Conservation (phyloP, 2,113 vertebrate species). For the Colistium nudipinnis region DNA sequence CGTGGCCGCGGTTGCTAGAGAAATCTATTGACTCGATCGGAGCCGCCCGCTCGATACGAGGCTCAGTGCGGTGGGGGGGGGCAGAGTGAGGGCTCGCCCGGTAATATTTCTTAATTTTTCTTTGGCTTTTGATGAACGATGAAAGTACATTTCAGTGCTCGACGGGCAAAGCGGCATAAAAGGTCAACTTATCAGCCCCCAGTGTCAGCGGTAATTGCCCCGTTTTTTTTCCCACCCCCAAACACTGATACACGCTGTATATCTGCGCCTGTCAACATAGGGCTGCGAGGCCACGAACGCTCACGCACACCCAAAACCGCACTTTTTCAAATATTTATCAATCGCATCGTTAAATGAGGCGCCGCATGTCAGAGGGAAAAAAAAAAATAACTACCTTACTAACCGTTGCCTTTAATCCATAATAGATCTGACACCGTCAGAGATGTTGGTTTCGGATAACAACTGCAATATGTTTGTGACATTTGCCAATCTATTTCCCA, state of each 20-base stretch:
- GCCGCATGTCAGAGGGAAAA: constrained; percentile 7
- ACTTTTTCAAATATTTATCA: constrained; percentile 16
- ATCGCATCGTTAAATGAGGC: background rate
- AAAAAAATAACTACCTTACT: too few species aligned
- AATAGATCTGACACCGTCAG: constrained; percentile 18
- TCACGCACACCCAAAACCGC: background rate
- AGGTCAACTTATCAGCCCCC: constrained; percentile 16
- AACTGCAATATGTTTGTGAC: constrained; percentile 7
- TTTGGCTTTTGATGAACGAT: constrained; percentile 1
- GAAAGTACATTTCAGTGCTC: constrained; percentile 30
- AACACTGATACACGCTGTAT: constrained; percentile 5
- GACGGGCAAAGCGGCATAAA: constrained; percentile 17
- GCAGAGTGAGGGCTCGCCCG: background rate
- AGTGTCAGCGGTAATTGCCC: constrained; percentile 17
- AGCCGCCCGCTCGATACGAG: constrained; percentile 37
- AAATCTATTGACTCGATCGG: constrained; percentile 58
- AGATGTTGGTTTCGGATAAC: constrained; percentile 16
- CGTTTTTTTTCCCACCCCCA: too few species aligned
- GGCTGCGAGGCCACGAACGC: background rate
- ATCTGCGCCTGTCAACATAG: constrained; percentile 21
- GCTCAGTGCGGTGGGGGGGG: constrained; percentile 18
- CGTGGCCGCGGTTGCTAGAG: constrained; percentile 56
- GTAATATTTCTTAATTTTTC: too few species aligned
- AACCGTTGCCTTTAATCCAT: constrained; percentile 36
- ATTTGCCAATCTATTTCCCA: constrained; percentile 21